Evolutionary conservation across 2,888 invertebrate species (phyloP).

Genomic region (Aporophyla nigra): DNA sequence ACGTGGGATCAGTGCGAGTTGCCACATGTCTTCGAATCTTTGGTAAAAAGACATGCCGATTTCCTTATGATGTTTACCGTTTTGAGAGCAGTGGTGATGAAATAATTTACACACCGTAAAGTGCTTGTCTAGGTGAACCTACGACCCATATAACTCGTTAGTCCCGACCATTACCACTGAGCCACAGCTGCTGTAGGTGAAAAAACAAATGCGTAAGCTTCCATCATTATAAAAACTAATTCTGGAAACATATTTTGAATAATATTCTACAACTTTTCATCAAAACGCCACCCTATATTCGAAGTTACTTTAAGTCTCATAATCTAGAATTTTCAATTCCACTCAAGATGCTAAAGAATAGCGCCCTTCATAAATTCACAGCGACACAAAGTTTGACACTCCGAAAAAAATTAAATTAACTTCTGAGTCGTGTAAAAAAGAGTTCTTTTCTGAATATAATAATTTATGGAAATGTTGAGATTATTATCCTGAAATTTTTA

Average conservation of each 20-base stretch:
- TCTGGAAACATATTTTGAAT: not conserved
- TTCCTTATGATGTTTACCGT: too few relatives aligned
- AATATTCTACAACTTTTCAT: not conserved
- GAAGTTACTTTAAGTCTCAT: conserved; percentile 18
- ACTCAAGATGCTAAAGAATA: conserved; percentile 40
- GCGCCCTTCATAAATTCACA: conserved; percentile 49
- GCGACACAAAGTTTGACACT: conserved; percentile 50
- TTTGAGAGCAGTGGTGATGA: too few relatives aligned
- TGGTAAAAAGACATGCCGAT: too few relatives aligned
- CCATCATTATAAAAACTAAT: not conserved
- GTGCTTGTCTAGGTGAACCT: too few relatives aligned
- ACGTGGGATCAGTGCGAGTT: too few relatives aligned
- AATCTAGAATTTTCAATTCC: conserved; percentile 51
- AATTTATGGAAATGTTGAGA: conserved; percentile 36
- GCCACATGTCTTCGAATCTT: too few relatives aligned
- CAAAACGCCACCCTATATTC: not conserved
- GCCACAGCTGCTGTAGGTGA: too few relatives aligned
- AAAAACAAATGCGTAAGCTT: not conserved
- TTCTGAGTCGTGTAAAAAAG: conserved; percentile 42
- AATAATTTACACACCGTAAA: too few relatives aligned
- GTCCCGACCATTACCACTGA: too few relatives aligned
- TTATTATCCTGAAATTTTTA: conserved; percentile 26
- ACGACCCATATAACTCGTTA: too few relatives aligned
- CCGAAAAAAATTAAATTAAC: conserved; percentile 55
- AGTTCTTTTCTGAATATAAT: conserved; percentile 41